Percentiles rank a stretch among this genome's conserved stretches.
These are phyloP conservation scores for Beris morrisii DNA, from an alignment of 2,888 invertebrate species.

Conservation along the genomic window DNA sequence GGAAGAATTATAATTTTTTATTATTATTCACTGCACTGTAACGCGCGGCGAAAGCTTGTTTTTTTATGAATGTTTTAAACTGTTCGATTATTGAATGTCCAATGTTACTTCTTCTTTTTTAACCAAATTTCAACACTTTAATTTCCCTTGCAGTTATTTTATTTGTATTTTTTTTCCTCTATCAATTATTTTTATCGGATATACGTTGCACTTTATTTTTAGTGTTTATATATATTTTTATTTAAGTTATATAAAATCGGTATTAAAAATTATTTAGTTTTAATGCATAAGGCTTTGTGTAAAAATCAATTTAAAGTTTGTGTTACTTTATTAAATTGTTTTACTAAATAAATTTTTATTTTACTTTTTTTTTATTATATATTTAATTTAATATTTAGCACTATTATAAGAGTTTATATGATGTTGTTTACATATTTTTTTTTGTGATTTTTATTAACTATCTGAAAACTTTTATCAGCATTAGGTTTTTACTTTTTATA, in stretches of 20 bases:
- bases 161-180: slow-evolving; percentile 19
- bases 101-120: no score
- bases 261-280: slow-evolving; percentile 34
- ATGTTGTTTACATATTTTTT: slow-evolving; percentile 11
- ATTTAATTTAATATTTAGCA: slow-evolving; percentile 22
- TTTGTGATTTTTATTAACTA: slow-evolving; percentile 27
- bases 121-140: slow-evolving; percentile 14
- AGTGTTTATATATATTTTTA: slow-evolving; percentile 25
- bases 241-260: slow-evolving; percentile 34
- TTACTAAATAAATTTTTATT: slow-evolving; percentile 20
- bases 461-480: slow-evolving; percentile 25
- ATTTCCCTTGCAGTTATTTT: neutral
- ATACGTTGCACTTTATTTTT: slow-evolving; percentile 25
- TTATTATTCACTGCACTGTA: no score
- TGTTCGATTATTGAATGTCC: no score
- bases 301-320: slow-evolving; percentile 34
- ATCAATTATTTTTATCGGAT: slow-evolving; percentile 23
- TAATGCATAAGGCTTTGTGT: slow-evolving; percentile 34
- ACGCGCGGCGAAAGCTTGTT: no score
- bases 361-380: neutral
- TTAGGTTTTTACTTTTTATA: slow-evolving; percentile 15
- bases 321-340: slow-evolving; percentile 28
- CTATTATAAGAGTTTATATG: slow-evolving; percentile 30
- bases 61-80: no score
- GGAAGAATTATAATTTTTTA: no score